phyloP scores from a whole-genome alignment of 2,888 invertebrate species.

The Campoplex capitator region DNA sequence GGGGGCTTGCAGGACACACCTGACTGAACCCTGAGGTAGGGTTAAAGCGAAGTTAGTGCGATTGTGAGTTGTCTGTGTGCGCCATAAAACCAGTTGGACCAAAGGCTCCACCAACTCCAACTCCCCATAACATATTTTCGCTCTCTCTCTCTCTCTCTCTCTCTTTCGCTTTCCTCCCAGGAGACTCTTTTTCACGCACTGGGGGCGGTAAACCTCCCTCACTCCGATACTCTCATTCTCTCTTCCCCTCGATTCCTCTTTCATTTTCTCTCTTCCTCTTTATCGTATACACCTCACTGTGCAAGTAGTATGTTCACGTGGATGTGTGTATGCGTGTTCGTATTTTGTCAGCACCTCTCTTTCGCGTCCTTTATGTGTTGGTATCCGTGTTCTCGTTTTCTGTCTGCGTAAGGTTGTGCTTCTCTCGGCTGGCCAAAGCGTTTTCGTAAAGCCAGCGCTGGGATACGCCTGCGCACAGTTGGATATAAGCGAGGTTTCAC shows the following conservation, averaged over 20 bases:
- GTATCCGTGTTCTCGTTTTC: conserved; percentile 40
- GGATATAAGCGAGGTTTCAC: conserved; percentile 68
- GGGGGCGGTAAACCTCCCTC: conserved; percentile 46
- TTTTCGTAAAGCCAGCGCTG: conserved; percentile 59
- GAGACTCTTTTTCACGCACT: conserved; percentile 31
- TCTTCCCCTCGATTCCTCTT: conserved; percentile 6
- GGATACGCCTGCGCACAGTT: conserved; percentile 65
- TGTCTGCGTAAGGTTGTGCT: conserved; percentile 63
- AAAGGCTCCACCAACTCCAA: conserved; percentile 45
- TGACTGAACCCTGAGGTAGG: conserved; percentile 2
- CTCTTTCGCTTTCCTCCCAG: neutral
- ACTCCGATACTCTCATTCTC: conserved; percentile 27
- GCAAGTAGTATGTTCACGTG: neutral
- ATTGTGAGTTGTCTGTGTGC: conserved; percentile 31
- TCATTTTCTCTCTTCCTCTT: conserved; percentile 23
- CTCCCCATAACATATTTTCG: conserved; percentile 36
- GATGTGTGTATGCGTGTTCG: conserved; percentile 13
- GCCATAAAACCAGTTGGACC: conserved; percentile 41
- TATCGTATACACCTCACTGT: neutral
- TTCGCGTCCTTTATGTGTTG: neutral
- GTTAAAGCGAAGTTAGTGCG: conserved; percentile 43
- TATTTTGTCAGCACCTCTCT: conserved; percentile 40
- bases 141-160: neutral
- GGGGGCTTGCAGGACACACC: conserved; percentile 6
- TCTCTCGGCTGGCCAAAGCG: conserved; percentile 62